Evolutionary conservation across 2,888 invertebrate species (phyloP).

Genomic region (Cerastoderma edule): DNA sequence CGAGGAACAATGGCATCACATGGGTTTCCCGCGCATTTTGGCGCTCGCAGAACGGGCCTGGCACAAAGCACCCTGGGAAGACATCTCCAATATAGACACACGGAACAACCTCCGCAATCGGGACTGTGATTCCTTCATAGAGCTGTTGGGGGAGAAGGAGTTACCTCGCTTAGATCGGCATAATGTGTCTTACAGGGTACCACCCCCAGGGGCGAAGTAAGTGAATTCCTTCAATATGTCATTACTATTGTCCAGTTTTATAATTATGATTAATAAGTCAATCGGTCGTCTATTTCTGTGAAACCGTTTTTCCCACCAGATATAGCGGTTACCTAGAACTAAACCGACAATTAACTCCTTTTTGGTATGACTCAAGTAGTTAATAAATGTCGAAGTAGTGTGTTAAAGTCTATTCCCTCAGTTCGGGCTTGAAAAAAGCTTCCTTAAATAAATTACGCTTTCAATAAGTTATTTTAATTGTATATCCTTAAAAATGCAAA

Average conservation of each 20-base stretch:
- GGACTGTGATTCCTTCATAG: conserved; percentile 72
- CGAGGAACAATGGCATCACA: conserved; percentile 65
- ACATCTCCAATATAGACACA: conserved; percentile 31
- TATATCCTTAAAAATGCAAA: background rate
- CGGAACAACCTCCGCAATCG: conserved; percentile 40
- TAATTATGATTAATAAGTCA: background rate
- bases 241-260: background rate
- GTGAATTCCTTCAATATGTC: background rate
- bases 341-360: too few relatives aligned
- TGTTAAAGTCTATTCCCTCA: background rate
- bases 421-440: background rate
- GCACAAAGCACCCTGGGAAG: conserved; percentile 80
- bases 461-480: background rate
- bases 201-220: conserved; percentile 76
- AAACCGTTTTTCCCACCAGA: too few relatives aligned
- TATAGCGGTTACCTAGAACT: too few relatives aligned
- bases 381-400: background rate
- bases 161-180: conserved; percentile 66
- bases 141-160: conserved; percentile 72
- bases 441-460: background rate
- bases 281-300: background rate
- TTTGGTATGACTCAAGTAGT: background rate
- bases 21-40: conserved; percentile 73
- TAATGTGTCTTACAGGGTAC: conserved; percentile 67
- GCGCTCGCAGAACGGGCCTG: conserved; percentile 80